Percentiles rank a stretch among this genome's conserved stretches.
Evolutionary conservation across 1,140 invertebrate genomes (phyloP).

Genomic region (Macrotrachela quadricornifera): DNA sequence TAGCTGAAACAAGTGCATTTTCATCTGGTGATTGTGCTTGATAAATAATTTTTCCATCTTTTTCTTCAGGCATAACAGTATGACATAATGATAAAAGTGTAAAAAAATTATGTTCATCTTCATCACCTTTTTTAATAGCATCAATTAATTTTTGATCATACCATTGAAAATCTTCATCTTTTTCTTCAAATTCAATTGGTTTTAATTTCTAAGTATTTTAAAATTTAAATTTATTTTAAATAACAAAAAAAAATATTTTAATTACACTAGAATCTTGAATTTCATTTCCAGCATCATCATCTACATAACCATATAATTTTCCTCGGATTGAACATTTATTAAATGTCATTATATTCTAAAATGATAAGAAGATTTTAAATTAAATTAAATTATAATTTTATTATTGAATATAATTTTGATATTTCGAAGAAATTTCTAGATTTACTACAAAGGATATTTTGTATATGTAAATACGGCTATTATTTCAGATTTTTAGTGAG

Average conservation of each 20-base stretch:
- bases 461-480: too few relatives aligned
- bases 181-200: background rate
- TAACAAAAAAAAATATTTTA: background rate
- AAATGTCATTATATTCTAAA: slow-evolving; percentile 89
- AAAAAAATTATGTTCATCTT: slow-evolving; percentile 1
- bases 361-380: too few relatives aligned
- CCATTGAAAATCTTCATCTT: background rate
- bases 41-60: slow-evolving; percentile 40
- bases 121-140: background rate
- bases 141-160: background rate
- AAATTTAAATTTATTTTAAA: background rate
- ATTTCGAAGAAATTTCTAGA: too few relatives aligned
- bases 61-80: slow-evolving; percentile 7
- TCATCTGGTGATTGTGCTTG: slow-evolving; percentile 94
- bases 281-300: slow-evolving; percentile 23
- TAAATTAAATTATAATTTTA: too few relatives aligned
- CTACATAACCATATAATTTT: slow-evolving; percentile 65
- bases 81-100: slow-evolving; percentile 5
- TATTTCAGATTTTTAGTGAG: too few relatives aligned
- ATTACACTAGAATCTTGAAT: background rate
- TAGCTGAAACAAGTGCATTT: slow-evolving; percentile 80
- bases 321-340: slow-evolving; percentile 93
- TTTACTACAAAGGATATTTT: too few relatives aligned
- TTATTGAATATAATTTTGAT: too few relatives aligned
- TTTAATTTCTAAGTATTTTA: background rate